Evolutionary conservation across 1,140 invertebrate species (phyloP), one percentile per base, ranked within the genome.

Genomic region (Rhyacophila brunnea): DNA sequence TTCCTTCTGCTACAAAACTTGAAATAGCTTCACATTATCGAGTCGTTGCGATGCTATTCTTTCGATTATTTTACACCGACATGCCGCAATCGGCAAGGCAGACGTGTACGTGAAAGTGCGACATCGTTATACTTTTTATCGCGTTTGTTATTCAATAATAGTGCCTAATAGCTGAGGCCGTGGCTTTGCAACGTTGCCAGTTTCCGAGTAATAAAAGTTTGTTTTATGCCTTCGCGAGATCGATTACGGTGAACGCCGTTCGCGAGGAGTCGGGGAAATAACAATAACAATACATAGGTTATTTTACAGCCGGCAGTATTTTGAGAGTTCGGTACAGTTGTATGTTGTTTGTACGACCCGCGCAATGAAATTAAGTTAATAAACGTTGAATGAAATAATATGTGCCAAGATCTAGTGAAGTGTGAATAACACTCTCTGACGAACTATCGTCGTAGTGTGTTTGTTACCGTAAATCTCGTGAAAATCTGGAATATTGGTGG

Each of bases 51-150:
- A 42, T 53, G 42, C 40, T 28, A 28, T 53, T 42, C 38, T 32
- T 23, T 46, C 32, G n/a, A 14, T 15, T 45, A 45, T 35, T 45
- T 40, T 36, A 34, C 44, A 34, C n/a, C 32, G 44, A 56, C 20
- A 49, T 57, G 45, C 40, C 45, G 35, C 46, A 32, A 49, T 56
- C 45, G 17, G 46, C 35, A 36, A 35, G 40, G 42, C 55, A 46
- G 40, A 50, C 40, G 48, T 51, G 48, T 51, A 44, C 47, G 55
- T 43, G 55, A 58, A 58, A 58, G 55, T 50, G 46, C 36, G 55
- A 44, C 47, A 15, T n/a, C 47, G 55, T 44, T 50, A 50, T 35
- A 51, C 40, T 58, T 51, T 35, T 17, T 51, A 43, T 49, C 36
- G 55, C 23, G 19, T 20, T 48, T 17, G 19, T 36, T 14, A 47